Percentiles rank a stretch among this genome's conserved stretches.
Evolutionary conservation across 2,113 vertebrate genomes (phyloP).

Genomic region (Syrmaticus mikado): DNA sequence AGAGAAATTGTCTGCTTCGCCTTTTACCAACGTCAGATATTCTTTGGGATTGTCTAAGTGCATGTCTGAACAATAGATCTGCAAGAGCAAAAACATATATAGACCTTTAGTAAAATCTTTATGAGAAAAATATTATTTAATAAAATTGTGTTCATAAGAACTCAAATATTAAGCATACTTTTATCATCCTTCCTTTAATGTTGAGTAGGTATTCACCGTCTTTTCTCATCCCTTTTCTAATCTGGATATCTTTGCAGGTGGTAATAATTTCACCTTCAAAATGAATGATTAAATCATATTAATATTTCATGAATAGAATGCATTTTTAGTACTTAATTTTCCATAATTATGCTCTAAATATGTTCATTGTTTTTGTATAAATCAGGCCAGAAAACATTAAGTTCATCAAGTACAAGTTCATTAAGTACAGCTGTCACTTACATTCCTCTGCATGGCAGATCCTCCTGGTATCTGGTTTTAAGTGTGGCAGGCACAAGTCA

Average conservation of each 20-base stretch:
- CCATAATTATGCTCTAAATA: not conserved
- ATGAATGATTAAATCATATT: constrained; percentile 33
- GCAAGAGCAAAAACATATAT: constrained; percentile 49
- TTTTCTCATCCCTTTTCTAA: constrained; percentile 81
- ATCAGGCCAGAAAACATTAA: not conserved
- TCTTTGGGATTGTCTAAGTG: constrained; percentile 87
- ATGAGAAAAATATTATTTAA: not conserved
- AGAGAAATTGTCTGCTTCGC: constrained; percentile 94
- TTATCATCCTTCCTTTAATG: constrained; percentile 85
- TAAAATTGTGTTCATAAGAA: not conserved
- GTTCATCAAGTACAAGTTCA: not conserved
- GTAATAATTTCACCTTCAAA: constrained; percentile 85
- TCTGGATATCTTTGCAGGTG: constrained; percentile 90
- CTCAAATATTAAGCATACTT: constrained; percentile 79
- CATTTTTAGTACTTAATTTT: not conserved
- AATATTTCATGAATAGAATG: not conserved
- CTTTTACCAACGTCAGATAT: constrained; percentile 89
- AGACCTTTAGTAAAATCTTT: constrained; percentile 26
- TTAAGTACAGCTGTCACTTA: constrained; percentile 74
- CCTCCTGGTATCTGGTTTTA: constrained; percentile 85
- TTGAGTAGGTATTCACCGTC: constrained; percentile 91
- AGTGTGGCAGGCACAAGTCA: constrained; percentile 82
- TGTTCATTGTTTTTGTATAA: constrained; percentile 25
- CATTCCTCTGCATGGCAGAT: constrained; percentile 85
- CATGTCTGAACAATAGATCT: constrained; percentile 95